Base-by-base conservation (phyloP, 1,140 invertebrate species). In the Galleria mellonella region DNA sequence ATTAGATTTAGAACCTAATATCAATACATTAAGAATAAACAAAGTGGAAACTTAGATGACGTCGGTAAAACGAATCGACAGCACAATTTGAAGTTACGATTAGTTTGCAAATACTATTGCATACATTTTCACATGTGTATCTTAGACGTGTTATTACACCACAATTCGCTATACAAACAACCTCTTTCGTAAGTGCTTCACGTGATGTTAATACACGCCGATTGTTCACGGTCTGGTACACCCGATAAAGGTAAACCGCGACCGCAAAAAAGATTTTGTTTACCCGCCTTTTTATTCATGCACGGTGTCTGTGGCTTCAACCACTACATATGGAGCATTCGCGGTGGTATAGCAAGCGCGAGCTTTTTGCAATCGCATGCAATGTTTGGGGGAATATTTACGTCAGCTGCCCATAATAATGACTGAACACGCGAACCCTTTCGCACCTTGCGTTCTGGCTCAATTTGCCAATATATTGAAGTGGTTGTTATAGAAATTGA, bases 201-300 rank as follows among this genome's bases (percentile, higher is more conserved):
- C 66, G 74, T 78, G 72, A 78, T 78, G 72, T 77, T 82, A 77
- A 82, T 77, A 69, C 72, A 63, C 61, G 51, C 50, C 61, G 73
- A 79, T 82, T 75, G 72, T 83, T 79, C 73, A 79, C 68, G 74
- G 75, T 79, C 75, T 79, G 73, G 62, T 68, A 62, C 62, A 70
- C 73, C 49, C 67, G 48, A 63, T 56, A 75, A 82, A 82, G 72
- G 74, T 75, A 63, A 72, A 64, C 74, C 73, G 67, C 75, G 62
- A 75, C 72, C 77, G 55, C 73, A 83, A 77, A 78, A 68, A 73
- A 70, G 60, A 67, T 72, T 79, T 77, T 79, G 68, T 83, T 77
- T 75, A 62, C 55, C 46, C 17, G 59, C 51, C 9, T 70, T 78
- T 72, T 76, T 72, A 67, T 72, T 69, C 58, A 62, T 63, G 52